Base-by-base conservation (phyloP, 2,113 vertebrate species). In the Otus sunia region DNA sequence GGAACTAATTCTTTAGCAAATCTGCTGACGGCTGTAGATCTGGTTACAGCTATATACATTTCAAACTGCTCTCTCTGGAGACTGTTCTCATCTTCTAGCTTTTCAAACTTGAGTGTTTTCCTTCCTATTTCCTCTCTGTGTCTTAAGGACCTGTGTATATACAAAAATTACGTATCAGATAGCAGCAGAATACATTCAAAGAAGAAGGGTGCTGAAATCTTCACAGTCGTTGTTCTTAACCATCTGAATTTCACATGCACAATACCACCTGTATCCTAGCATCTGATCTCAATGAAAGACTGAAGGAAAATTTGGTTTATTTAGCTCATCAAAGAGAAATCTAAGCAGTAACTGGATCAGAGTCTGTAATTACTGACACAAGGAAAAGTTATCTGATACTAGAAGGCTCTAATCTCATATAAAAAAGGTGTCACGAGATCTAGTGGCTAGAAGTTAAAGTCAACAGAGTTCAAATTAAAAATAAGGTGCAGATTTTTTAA, bases 201-300 rank as follows among this genome's bases (percentile, higher is more conserved):
- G 37, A 21, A 82, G 34, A 47, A 63, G 15, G 25, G 15, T 73
- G 15, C n/a, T 86, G 41, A 30, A 89, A 69, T 83, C 34, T 59
- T 86, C 72, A 29, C 5, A 10, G 6, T 52, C 36, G 60, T 81
- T 85, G 32, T 86, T 88, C 80, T 79, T 50, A 64, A 37, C 30
- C n/a, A 30, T 39, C 56, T 72, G 71, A 88, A 82, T 81, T 86
- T 88, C 66, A 49, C 52, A 32, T 90, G 62, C 15, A 14, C 2
- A 5, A 55, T 91, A 68, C 43, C 68, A 92, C 39, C 10, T 22
- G 34, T 77, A 59, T 88, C 37, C 37, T 60, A 93, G 20, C 80
- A 95, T 89, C 67, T 84, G 63, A 94, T 91, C 58, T 90, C 59
- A 90, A 25, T 60, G 86, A 93, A 85, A 88, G 63, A 74, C 73